Percentiles rank a stretch among this genome's conserved stretches.
phyloP scores from a whole-genome alignment of 2,888 invertebrate genomes.

The Griposia aprilina region DNA sequence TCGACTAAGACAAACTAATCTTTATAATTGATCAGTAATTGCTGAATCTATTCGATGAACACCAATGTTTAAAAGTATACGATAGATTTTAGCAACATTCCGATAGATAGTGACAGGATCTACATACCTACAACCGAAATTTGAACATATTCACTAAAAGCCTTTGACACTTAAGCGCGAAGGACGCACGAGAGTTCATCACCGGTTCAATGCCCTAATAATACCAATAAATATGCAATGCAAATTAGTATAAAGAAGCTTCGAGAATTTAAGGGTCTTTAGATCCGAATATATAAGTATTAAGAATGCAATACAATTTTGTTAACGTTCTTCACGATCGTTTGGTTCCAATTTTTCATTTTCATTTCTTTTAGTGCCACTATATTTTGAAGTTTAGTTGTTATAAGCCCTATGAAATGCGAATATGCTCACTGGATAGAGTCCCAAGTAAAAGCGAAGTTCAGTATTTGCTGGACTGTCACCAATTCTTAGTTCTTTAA shows the following conservation, averaged over 20 bases:
- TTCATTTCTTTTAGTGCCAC: too few species aligned
- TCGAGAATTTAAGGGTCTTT: neutral
- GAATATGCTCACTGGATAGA: neutral
- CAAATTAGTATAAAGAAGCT: conserved; percentile 37
- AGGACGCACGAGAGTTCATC: conserved; percentile 17
- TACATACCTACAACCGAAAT: neutral
- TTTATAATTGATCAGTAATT: neutral
- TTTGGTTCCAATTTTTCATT: neutral
- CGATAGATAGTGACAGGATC: conserved; percentile 10
- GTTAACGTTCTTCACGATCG: neutral
- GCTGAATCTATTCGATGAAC: neutral
- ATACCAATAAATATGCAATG: conserved; percentile 37
- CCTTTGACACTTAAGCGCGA: conserved; percentile 26
- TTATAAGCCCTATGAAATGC: neutral
- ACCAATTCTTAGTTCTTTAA: neutral
- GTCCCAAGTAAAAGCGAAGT: neutral
- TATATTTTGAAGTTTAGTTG: neutral
- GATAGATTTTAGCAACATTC: neutral
- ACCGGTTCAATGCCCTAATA: conserved; percentile 40
- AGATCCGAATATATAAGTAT: neutral
- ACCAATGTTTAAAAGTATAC: neutral
- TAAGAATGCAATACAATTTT: neutral
- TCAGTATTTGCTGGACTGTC: neutral
- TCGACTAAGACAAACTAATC: too few species aligned
- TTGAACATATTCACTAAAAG: conserved; percentile 30